Evolutionary conservation across 2,888 invertebrate genomes (phyloP), one percentile per base, ranked within the genome.

Genomic region (Melangyna quadrimaculata): DNA sequence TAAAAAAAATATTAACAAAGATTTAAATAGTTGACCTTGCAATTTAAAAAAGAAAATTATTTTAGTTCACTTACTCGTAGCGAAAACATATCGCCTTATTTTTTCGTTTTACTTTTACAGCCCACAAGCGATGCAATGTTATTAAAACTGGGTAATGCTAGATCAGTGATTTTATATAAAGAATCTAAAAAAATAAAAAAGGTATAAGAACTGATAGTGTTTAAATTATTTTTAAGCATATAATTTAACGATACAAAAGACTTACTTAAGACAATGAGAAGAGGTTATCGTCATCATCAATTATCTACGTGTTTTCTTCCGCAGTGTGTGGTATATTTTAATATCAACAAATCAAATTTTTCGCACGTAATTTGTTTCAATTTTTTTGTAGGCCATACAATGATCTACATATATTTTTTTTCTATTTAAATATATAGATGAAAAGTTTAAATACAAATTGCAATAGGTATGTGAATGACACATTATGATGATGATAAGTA

Each of bases 81-180:
- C 12, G 74, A 32, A 72, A 77, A 22, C 81, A 82, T 82, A 57
- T 77, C 40, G 48, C 70, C 45, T 1, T 19, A 73, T 8, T 27
- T 51, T 1, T 79, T 17, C 19, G 40, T 69, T 70, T 24, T 7
- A 35, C 53, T 53, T 55, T 17, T 53, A 55, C 43, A 57, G 51
- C 53, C 43, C n/a, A 37, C 59, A 51, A 43, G 59, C 14, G 72
- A 45, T 77, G 22, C 57, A 51, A 22, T 67, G 57, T 17, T 61
- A 72, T 82, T 72, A 65, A 78, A 72, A 67, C 12, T 59, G 51
- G 3, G 10, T 53, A 67, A 40, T 72, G 29, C 27, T 17, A 55
- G 51, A 29, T 77, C 43, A 29, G 67, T 77, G 57, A 53, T 35
- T 78, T 82, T 82, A 77, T 82, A 77, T 63, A 10, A 48, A 19